Percentiles rank a stretch among this genome's conserved stretches.
phyloP scores from a whole-genome alignment of 2,888 invertebrate genomes.

The Ptilodon capucinus region DNA sequence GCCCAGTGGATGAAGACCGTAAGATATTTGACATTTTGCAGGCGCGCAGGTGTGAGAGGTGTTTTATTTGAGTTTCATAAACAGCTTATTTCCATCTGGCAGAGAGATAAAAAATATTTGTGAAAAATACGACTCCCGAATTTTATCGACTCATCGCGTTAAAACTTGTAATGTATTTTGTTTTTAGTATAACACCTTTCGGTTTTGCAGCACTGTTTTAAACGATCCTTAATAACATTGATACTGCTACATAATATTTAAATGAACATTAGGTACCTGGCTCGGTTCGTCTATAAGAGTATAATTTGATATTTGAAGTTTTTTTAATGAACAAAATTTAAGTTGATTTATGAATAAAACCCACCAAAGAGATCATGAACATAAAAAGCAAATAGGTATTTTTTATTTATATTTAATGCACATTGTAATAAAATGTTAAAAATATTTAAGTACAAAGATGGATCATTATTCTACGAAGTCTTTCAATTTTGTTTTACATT shows the following conservation, averaged over 20 bases:
- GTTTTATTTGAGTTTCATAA: not conserved
- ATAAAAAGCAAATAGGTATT: not conserved
- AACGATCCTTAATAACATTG: too few species aligned
- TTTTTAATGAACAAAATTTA: not conserved
- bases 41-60: not conserved
- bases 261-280: not conserved
- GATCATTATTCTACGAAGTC: too few species aligned
- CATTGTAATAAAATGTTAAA: too few species aligned
- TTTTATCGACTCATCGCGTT: not conserved
- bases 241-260: too few species aligned
- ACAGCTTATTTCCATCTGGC: not conserved
- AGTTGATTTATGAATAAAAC: not conserved
- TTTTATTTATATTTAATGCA: too few species aligned
- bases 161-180: too few species aligned
- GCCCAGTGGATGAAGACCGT: too few species aligned
- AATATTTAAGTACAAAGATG: too few species aligned
- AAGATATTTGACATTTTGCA: not conserved
- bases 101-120: not conserved
- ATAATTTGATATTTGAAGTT: not conserved
- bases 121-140: not conserved
- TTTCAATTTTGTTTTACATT: too few species aligned
- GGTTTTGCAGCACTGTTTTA: too few species aligned
- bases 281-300: not conserved
- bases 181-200: too few species aligned
- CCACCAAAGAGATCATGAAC: not conserved